Evolutionary conservation across 2,888 invertebrate species (phyloP), one percentile per base, ranked within the genome.

Genomic region (Athalia circularis): DNA sequence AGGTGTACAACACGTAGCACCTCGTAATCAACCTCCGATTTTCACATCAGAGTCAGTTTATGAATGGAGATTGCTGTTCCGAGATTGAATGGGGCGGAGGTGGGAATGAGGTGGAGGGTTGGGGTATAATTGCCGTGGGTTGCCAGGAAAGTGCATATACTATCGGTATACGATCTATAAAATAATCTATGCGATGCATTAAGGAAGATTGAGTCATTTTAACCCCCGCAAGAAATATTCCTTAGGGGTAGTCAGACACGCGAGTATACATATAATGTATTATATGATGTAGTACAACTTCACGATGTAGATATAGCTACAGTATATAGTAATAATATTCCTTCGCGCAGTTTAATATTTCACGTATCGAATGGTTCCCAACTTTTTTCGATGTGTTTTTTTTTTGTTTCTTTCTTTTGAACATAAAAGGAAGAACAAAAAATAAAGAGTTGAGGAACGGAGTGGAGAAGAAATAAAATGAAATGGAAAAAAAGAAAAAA

Each of bases 21-120:
- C 29, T 29, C 29, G 47, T 43, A 29, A 50, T 8, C 57, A 47
- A 9, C 57, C 75, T 75, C 75, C 62, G 62, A 75, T 62, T 64
- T 75, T 75, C 75, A 75, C 62, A 75, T 75, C 75, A 52, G 29
- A 29, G 43, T 54, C 54, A 15, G 62, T 75, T 75, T 75, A 64
- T 64, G 75, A 62, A 75, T 75, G 75, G 64, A 75, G 64, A 75
- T 75, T 75, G 52, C 75, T 45, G 9, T 50, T 64, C 29, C 50
- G 64, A 75, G 75, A 75, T 75, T 59, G 72, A 59, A 7, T 11
- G n/a, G 54, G 7, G 62, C 7, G 62, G 29, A 29, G 29, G 29
- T 29, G 29, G 2, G 2, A 29, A 29, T 29, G 2, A 29, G 29
- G 29, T 29, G 29, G 29, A 29, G 29, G n/a, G 29, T 29, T 29